phyloP scores from a whole-genome alignment of 2,113 vertebrate genomes.

The Phyllostomus discolor region DNA sequence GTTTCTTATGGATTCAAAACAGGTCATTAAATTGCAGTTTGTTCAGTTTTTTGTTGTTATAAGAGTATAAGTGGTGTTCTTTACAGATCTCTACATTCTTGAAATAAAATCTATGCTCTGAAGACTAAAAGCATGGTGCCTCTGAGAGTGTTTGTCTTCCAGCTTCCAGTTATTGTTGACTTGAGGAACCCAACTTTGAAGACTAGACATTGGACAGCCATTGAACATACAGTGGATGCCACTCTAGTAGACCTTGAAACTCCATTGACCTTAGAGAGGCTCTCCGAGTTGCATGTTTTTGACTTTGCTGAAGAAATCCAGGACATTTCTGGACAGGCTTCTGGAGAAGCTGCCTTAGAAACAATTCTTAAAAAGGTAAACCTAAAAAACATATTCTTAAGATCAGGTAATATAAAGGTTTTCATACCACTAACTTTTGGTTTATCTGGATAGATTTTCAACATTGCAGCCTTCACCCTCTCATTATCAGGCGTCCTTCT shows the following conservation, averaged over 20 bases:
- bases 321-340: slow-evolving; percentile 87
- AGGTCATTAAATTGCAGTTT: neutral
- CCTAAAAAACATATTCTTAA: neutral
- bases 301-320: slow-evolving; percentile 81
- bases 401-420: neutral
- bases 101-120: neutral
- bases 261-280: slow-evolving; percentile 77
- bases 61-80: neutral
- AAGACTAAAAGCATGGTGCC: neutral
- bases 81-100: neutral
- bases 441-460: slow-evolving; percentile 20
- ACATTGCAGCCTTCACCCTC: neutral
- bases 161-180: slow-evolving; percentile 86
- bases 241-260: slow-evolving; percentile 70
- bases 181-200: slow-evolving; percentile 86
- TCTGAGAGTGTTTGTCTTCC: slow-evolving; percentile 45
- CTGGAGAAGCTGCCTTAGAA: slow-evolving; percentile 87
- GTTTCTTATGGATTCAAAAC: neutral
- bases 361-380: slow-evolving; percentile 85
- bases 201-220: slow-evolving; percentile 80
- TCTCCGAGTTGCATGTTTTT: slow-evolving; percentile 82
- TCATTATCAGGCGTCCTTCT: neutral
- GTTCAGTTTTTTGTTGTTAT: neutral
- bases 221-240: slow-evolving; percentile 80
- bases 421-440: neutral